Percentiles rank a stretch among this genome's conserved stretches.
phyloP scores from a whole-genome alignment of 2,888 invertebrate species.

The Mayetiola destructor region DNA sequence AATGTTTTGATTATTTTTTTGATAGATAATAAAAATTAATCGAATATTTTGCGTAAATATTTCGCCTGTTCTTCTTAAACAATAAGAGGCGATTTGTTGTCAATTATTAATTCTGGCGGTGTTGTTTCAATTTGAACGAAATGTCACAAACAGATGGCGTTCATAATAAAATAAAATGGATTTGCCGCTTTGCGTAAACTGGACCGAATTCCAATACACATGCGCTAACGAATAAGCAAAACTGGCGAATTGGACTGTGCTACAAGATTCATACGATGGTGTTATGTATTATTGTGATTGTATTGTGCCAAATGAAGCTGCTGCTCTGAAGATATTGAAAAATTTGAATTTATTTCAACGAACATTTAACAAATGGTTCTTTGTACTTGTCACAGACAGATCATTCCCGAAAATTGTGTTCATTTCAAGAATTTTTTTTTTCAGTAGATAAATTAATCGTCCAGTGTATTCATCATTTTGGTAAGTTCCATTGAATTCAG shows the following conservation, averaged over 20 bases:
- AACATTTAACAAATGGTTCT: neutral
- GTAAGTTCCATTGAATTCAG: neutral
- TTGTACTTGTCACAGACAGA: neutral
- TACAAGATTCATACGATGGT: too few species aligned
- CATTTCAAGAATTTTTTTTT: neutral
- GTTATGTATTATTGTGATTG: too few species aligned
- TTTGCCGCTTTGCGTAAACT: neutral
- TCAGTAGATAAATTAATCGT: neutral
- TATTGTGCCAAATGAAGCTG: too few species aligned
- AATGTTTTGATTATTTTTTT: neutral
- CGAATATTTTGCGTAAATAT: neutral
- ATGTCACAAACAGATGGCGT: neutral
- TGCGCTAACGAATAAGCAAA: neutral
- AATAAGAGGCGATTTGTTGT: neutral
- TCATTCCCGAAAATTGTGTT: neutral
- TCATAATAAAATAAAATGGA: neutral
- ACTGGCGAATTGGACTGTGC: too few species aligned
- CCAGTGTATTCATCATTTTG: neutral
- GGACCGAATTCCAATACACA: constrained; percentile 1
- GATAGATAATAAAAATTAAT: neutral
- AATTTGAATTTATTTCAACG: too few species aligned
- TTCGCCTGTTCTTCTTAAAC: neutral
- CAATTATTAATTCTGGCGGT: neutral
- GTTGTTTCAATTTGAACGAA: neutral
- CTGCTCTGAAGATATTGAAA: too few species aligned